Evolutionary conservation across 2,797 vertebrate genomes (phyloP), one percentile per base, ranked within the genome.

Genomic region (Oreochromis mossambicus): DNA sequence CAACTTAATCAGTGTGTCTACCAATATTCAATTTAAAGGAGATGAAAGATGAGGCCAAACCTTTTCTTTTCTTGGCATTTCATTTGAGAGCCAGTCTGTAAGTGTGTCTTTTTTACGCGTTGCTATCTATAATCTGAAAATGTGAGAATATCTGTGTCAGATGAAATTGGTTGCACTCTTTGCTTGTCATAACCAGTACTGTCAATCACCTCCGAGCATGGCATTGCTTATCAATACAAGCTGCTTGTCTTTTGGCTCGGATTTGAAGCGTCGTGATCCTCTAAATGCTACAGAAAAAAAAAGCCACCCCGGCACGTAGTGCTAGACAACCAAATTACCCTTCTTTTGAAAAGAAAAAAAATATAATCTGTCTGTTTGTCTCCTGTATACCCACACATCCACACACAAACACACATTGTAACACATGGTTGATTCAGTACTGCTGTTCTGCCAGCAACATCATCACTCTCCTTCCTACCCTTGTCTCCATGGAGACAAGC

Each of bases 401-500:
- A 86, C 85, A 87, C 85, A 90, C 80, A 84, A 83, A 78, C 91
- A 88, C 90, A 84, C 80, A 87, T 70, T 82, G 85, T 90, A 88
- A 91, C 90, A 94, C 92, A 93, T 91, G 89, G 89, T 82, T 93
- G 91, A 89, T 89, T 92, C 88, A 36, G 88, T 87, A 88, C 92
- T 87, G 93, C 93, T 94, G 93, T 89, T 95, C 93, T 92, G 89
- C 92, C 94, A 93, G 91, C 93, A 88, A 94, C 95, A 96, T 95
- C 95, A 94, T 95, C 94, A 91, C 92, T 93, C 92, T 93, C 89
- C 77, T 95, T 95, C 92, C 95, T 94, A 94, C 92, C 95, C 95
- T 92, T 89, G 95, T 96, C 95, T 96, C 95, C 95, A 96, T 96
- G 95, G 95, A 95, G 95, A 96, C 95, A 89, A 83, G 93, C 92